Conservation (phyloP, 1,140 invertebrate genomes). For the Zaprionus camerounensis region DNA sequence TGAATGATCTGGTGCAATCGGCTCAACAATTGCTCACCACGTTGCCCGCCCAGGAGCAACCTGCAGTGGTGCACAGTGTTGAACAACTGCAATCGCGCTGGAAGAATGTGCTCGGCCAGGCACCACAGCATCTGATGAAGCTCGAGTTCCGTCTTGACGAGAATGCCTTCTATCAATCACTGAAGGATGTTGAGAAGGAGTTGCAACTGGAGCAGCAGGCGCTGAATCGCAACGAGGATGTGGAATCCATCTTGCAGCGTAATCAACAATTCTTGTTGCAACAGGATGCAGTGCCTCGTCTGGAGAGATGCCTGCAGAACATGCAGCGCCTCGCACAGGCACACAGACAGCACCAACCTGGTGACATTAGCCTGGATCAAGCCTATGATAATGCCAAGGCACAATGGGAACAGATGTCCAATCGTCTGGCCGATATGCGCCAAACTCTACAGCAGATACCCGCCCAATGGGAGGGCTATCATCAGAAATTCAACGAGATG, state of each 20-base stretch:
- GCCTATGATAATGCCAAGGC: slow-evolving; percentile 88
- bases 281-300: slow-evolving; percentile 88
- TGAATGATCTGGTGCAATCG: slow-evolving; percentile 91
- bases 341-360: slow-evolving; percentile 87
- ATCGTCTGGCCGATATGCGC: slow-evolving; percentile 89
- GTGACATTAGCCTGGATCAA: slow-evolving; percentile 88
- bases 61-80: slow-evolving; percentile 88
- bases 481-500: slow-evolving; percentile 92
- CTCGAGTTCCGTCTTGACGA: slow-evolving; percentile 96
- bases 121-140: slow-evolving; percentile 93
- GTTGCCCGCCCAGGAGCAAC: slow-evolving; percentile 88
- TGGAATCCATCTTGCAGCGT: slow-evolving; percentile 90
- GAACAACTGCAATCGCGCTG: slow-evolving; percentile 90
- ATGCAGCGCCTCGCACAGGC: slow-evolving; percentile 89
- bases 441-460: slow-evolving; percentile 94
- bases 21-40: slow-evolving; percentile 91
- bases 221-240: slow-evolving; percentile 93
- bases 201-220: slow-evolving; percentile 93
- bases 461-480: slow-evolving; percentile 95
- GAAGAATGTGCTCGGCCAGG: slow-evolving; percentile 91
- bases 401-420: slow-evolving; percentile 90
- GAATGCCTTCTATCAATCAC: slow-evolving; percentile 91
- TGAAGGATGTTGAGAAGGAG: slow-evolving; percentile 96
- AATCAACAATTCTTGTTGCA: slow-evolving; percentile 92
- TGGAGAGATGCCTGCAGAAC: slow-evolving; percentile 90